Evolutionary conservation across 2,797 vertebrate genomes (phyloP).

Genomic region (Leuciscus waleckii): DNA sequence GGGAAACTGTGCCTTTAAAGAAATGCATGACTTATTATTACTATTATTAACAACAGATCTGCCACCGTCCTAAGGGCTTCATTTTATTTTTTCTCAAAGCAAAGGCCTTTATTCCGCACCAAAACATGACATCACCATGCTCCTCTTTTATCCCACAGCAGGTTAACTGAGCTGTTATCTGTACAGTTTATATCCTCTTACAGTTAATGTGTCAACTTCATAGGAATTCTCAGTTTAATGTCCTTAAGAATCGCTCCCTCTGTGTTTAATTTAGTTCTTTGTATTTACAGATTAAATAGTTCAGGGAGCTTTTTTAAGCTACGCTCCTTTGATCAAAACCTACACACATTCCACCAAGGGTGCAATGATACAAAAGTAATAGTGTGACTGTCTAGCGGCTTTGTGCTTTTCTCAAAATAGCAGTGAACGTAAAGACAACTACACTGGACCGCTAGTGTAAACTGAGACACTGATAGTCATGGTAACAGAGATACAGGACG

Average conservation of each 20-base stretch:
- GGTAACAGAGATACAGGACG: not conserved
- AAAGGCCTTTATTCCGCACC: not conserved
- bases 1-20: not conserved
- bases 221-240: not conserved
- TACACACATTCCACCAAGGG: not conserved
- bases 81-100: not conserved
- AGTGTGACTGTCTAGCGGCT: not conserved
- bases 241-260: constrained; percentile 1
- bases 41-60: not conserved
- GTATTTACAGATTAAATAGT: not conserved
- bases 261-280: constrained; percentile 8
- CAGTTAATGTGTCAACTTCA: constrained; percentile 26
- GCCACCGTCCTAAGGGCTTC: not conserved
- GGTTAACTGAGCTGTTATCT: not conserved
- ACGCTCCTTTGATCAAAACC: not conserved
- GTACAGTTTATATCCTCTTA: not conserved
- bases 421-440: not conserved
- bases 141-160: constrained; percentile 4
- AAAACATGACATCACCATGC: constrained; percentile 30
- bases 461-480: not conserved
- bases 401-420: constrained; percentile 1
- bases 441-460: not conserved
- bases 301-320: not conserved
- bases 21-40: not conserved
- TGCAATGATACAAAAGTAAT: constrained; percentile 1